Base-by-base conservation (phyloP, 2,113 vertebrate genomes). In the Sinocyclocheilus anophthalmus region DNA sequence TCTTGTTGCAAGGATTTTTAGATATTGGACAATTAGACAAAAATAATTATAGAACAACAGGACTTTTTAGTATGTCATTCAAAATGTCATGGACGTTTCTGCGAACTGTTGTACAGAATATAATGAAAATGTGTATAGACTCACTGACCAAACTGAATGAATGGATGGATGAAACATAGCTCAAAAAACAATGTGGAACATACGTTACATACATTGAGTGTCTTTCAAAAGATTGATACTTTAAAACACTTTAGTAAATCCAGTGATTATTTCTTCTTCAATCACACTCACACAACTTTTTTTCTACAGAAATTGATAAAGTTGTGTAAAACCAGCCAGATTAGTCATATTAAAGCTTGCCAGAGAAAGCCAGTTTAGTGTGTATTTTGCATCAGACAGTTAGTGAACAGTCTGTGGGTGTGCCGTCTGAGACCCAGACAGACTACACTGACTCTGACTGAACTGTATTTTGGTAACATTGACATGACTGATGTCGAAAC, bases 401-500 rank as follows among this genome's bases (percentile, higher is more conserved):
- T 10, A 18, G n/a, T 0, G n/a, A 50, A 48, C 48, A 55, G 24
- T 76, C n/a, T 76, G 42, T 45, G 24, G 79, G 14, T n/a, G n/a
- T 50, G 12, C 24, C 5, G 1, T 70, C 24, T 70, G 24, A 69
- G 24, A 14, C 45, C 10, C 11, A 78, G 30, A 45, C 42, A 42
- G 42, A 72, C 8, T 55, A 24, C 24, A 70, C 83, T 70, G 69
- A 84, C 81, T 82, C 61, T 81, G 57, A 84, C 72, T 76, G 50
- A 87, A 84, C 70, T 69, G 81, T 78, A 76, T 81, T 87, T 87
- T 86, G 83, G 76, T 69, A 83, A 42, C 84, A 76, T 42, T 82
- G 77, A 89, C 85, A 82, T 87, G 80, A 86, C 81, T 84, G 84
- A 84, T 87, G 78, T 78, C 39, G 76, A 75, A 59, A 86, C 55